These are phyloP conservation scores for Tachuris rubrigastra DNA, from an alignment of 2,113 vertebrate genomes.

Conservation along the genomic window DNA sequence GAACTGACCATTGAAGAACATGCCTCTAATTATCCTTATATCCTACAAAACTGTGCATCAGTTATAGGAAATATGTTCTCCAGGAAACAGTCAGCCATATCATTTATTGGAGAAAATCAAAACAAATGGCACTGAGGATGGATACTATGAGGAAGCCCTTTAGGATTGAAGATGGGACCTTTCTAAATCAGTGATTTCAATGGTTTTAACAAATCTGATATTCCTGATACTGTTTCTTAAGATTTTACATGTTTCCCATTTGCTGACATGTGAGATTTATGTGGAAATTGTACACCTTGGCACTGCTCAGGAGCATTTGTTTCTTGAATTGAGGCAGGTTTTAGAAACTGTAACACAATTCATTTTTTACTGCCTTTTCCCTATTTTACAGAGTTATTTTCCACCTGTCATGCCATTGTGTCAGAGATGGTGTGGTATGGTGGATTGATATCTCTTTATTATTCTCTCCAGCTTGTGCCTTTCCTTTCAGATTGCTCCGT, in stretches of 20 bases:
- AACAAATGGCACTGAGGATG: neutral
- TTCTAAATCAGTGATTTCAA: neutral
- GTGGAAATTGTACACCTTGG: neutral
- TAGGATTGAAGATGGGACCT: neutral
- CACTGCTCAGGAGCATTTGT: slow-evolving; percentile 11
- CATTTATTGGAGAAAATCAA: neutral
- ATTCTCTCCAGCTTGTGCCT: neutral
- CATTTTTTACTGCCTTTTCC: slow-evolving; percentile 53
- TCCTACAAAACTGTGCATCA: neutral
- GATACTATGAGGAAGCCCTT: neutral
- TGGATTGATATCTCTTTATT: slow-evolving; percentile 42
- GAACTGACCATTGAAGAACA: neutral
- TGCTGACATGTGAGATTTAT: slow-evolving; percentile 42
- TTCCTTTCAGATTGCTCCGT: neutral
- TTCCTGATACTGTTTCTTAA: neutral
- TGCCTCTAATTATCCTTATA: neutral
- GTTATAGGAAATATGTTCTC: neutral
- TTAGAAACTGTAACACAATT: slow-evolving; percentile 52
- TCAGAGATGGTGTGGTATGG: neutral
- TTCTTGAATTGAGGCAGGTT: slow-evolving; percentile 47
- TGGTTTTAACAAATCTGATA: neutral
- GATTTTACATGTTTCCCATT: slow-evolving; percentile 1
- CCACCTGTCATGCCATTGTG: slow-evolving; percentile 31
- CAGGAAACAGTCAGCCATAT: neutral
- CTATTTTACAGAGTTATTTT: slow-evolving; percentile 52